phyloP scores from a whole-genome alignment of 2,113 vertebrate species.

The Cottus gobio region DNA sequence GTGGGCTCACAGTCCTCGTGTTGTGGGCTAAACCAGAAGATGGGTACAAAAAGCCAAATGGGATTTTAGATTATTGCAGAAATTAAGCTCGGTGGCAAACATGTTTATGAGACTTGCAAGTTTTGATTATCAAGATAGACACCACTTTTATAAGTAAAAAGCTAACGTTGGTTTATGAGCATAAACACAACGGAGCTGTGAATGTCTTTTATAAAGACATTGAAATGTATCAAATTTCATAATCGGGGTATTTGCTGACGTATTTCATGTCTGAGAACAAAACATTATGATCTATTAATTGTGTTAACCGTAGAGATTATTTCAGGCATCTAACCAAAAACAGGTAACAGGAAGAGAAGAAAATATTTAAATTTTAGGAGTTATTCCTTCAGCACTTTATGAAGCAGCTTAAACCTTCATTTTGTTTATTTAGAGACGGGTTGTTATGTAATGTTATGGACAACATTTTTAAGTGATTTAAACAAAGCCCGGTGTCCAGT shows the following conservation, averaged over 20 bases:
- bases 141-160: too few relatives aligned
- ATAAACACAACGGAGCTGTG: too few relatives aligned
- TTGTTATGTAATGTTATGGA: not conserved
- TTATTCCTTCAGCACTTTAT: not conserved
- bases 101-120: too few relatives aligned
- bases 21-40: too few relatives aligned
- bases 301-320: not conserved
- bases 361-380: not conserved
- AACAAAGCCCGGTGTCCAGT: not conserved
- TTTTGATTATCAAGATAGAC: too few relatives aligned
- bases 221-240: not conserved
- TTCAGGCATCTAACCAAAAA: not conserved
- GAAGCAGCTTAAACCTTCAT: not conserved
- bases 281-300: not conserved
- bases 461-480: slow-evolving; percentile 1
- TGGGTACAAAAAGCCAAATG: not conserved
- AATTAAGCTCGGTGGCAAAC: too few relatives aligned
- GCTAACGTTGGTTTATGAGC: too few relatives aligned
- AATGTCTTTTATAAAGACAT: not conserved
- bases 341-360: not conserved
- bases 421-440: not conserved
- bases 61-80: not conserved
- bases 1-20: too few relatives aligned
- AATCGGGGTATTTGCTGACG: not conserved
- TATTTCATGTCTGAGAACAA: not conserved